These are phyloP conservation scores for Galeruca laticollis DNA, from an alignment of 2,888 invertebrate species.

Conservation along the genomic window DNA sequence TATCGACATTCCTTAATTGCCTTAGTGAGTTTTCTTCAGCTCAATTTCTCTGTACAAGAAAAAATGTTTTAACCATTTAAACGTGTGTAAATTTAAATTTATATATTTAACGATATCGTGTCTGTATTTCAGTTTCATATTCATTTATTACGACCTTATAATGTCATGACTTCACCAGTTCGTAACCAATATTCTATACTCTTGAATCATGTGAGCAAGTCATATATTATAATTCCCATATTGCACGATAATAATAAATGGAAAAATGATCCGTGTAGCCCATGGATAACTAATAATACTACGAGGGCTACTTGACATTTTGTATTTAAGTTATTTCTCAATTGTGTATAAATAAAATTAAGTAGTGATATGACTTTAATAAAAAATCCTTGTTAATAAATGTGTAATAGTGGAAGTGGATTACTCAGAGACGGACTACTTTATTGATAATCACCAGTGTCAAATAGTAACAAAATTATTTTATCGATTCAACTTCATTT, in stretches of 20 bases:
- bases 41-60: too few relatives aligned
- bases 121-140: constrained; percentile 14
- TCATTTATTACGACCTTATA: neutral
- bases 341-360: too few relatives aligned
- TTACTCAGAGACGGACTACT: too few relatives aligned
- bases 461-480: too few relatives aligned
- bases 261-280: constrained; percentile 6
- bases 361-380: too few relatives aligned
- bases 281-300: neutral
- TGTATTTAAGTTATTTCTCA: neutral
- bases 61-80: too few relatives aligned
- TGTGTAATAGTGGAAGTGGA: too few relatives aligned
- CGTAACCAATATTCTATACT: neutral
- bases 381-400: too few relatives aligned
- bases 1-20: too few relatives aligned
- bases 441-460: too few relatives aligned
- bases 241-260: constrained; percentile 19
- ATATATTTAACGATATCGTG: neutral
- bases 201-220: constrained; percentile 17
- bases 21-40: too few relatives aligned
- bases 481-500: too few relatives aligned
- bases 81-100: neutral
- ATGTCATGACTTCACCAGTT: constrained; percentile 9
- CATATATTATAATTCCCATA: constrained; percentile 17
- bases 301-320: neutral